These are phyloP conservation scores for Melanerpes aurifrons DNA, from an alignment of 2,113 vertebrate genomes.

Conservation along the genomic window DNA sequence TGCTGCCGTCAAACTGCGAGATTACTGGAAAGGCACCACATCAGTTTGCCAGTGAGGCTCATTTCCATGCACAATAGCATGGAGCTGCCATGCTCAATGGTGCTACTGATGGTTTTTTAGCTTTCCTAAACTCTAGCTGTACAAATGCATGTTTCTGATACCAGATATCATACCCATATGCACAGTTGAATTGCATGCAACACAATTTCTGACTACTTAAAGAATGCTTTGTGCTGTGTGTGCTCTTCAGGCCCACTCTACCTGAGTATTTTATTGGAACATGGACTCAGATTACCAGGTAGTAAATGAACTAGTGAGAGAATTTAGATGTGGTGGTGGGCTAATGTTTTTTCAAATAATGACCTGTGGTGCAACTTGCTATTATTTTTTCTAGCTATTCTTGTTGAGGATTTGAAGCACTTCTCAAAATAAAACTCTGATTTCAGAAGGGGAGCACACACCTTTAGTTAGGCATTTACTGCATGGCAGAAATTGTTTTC, in stretches of 20 bases:
- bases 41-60: background rate
- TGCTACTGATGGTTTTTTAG: background rate
- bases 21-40: background rate
- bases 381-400: slow-evolving; percentile 6
- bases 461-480: background rate
- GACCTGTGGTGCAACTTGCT: background rate
- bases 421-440: background rate
- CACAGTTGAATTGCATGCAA: background rate
- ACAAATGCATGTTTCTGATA: background rate
- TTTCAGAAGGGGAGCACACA: background rate
- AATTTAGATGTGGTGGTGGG: background rate
- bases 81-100: background rate
- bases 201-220: background rate
- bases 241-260: background rate
- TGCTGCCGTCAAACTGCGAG: background rate
- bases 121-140: background rate
- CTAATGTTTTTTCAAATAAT: slow-evolving; percentile 32
- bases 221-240: background rate
- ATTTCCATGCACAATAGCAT: background rate
- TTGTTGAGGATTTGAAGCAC: background rate
- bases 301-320: background rate
- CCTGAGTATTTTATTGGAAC: background rate
- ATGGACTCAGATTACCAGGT: slow-evolving; percentile 1
- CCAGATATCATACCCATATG: background rate
- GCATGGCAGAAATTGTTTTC: background rate